Conservation (phyloP, 2,888 invertebrate species). For the Lithophane leautieri region DNA sequence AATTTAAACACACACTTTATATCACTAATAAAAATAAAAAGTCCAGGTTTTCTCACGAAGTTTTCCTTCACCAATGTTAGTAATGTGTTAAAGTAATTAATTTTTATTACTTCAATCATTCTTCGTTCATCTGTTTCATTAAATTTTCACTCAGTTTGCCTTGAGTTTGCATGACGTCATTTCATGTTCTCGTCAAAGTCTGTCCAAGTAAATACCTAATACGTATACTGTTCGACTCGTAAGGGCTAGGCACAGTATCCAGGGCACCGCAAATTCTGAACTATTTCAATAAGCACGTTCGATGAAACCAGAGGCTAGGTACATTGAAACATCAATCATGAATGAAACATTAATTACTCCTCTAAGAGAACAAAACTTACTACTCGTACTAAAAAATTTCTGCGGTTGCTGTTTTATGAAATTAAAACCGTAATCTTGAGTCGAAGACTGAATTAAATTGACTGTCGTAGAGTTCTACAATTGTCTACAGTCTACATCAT, state of each 20-base stretch:
- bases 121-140: not conserved
- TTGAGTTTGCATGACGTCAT: not conserved
- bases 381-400: not conserved
- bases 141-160: too few species aligned
- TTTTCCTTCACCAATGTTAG: not conserved
- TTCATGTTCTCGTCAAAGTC: not conserved
- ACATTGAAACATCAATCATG: not conserved
- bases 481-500: not conserved
- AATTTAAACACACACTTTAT: not conserved
- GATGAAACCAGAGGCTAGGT: slow-evolving; percentile 4
- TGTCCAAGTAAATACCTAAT: not conserved
- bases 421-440: not conserved
- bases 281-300: slow-evolving; percentile 17
- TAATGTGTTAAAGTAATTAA: not conserved
- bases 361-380: not conserved
- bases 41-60: not conserved
- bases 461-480: not conserved
- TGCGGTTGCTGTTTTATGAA: not conserved
- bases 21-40: not conserved
- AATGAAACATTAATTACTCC: not conserved
- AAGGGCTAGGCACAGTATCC: not conserved
- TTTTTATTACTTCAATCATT: not conserved
- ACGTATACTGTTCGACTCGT: too few species aligned
- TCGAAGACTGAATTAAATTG: not conserved
- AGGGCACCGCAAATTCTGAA: not conserved